A percentile compares a stretch with the other conserved stretches of the same genome.
Conservation (phyloP, 2,113 vertebrate species). For the Cyanoderma ruficeps region DNA sequence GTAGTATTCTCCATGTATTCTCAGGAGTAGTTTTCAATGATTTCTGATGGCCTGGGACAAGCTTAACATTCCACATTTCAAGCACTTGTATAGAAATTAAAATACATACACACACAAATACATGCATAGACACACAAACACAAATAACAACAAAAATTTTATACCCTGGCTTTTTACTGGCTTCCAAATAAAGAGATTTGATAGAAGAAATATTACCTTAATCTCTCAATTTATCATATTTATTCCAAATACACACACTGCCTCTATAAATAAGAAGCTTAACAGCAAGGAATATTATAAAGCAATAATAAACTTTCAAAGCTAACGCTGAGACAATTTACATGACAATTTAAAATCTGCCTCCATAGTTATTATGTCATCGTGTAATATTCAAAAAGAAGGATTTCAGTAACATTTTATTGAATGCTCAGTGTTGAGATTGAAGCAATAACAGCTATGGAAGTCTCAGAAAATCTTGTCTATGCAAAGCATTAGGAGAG, state of each 20-base stretch:
- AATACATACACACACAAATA: neutral
- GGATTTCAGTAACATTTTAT: constrained; percentile 6
- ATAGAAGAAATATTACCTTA: neutral
- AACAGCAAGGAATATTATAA: constrained; percentile 35
- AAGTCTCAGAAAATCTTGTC: neutral
- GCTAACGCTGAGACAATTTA: constrained; percentile 26
- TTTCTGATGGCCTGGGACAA: neutral
- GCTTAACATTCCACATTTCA: neutral
- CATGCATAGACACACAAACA: neutral
- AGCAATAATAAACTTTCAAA: constrained; percentile 36
- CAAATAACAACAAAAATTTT: neutral
- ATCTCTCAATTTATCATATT: constrained; percentile 18
- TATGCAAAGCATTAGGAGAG: neutral
- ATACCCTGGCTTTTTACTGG: neutral
- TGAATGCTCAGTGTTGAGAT: neutral
- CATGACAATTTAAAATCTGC: constrained; percentile 35
- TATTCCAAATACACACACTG: neutral
- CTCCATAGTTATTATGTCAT: neutral
- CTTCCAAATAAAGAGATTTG: constrained; percentile 1
- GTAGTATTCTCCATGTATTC: neutral
- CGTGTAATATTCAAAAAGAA: neutral
- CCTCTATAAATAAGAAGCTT: constrained; percentile 44
- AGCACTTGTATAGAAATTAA: neutral
- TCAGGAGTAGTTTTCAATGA: neutral
- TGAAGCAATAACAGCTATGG: neutral